Evolutionary conservation across 2,113 vertebrate genomes (phyloP).

Genomic region (Aspiorhynchus laticeps): DNA sequence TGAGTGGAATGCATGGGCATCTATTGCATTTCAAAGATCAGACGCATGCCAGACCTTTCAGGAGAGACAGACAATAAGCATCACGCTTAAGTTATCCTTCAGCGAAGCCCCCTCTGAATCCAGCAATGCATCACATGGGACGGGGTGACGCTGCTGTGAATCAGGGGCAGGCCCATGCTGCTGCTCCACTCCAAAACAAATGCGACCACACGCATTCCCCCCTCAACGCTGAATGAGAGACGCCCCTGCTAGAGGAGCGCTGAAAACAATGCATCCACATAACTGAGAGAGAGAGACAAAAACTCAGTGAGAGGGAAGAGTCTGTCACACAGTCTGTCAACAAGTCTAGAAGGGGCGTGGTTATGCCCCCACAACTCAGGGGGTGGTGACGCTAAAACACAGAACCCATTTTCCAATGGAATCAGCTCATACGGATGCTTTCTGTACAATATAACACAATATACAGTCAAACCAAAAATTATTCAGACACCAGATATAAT

Average conservation of each 20-base stretch:
- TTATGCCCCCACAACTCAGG: not conserved
- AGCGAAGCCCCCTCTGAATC: constrained; percentile 14
- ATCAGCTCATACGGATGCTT: not conserved
- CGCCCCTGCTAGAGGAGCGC: constrained; percentile 48
- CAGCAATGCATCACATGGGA: constrained; percentile 55
- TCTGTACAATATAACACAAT: not conserved
- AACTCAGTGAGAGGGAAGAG: constrained; percentile 19
- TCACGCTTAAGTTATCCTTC: constrained; percentile 49
- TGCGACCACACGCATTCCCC: constrained; percentile 35
- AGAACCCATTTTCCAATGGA: not conserved
- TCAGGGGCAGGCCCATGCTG: constrained; percentile 20
- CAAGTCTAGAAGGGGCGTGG: not conserved
- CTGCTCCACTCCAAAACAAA: constrained; percentile 41
- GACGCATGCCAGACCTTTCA: constrained; percentile 34
- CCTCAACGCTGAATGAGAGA: constrained; percentile 59
- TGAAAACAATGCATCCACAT: constrained; percentile 65
- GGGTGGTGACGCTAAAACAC: not conserved
- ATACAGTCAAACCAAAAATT: no score
- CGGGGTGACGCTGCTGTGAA: constrained; percentile 48
- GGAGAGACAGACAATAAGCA: constrained; percentile 45
- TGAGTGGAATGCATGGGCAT: constrained; percentile 51
- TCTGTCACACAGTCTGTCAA: constrained; percentile 28
- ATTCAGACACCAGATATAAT: no score
- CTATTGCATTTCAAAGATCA: constrained; percentile 39
- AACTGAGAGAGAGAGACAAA: constrained; percentile 45